Evolutionary conservation across 2,888 invertebrate species (phyloP).

Genomic region (Tuta absoluta): DNA sequence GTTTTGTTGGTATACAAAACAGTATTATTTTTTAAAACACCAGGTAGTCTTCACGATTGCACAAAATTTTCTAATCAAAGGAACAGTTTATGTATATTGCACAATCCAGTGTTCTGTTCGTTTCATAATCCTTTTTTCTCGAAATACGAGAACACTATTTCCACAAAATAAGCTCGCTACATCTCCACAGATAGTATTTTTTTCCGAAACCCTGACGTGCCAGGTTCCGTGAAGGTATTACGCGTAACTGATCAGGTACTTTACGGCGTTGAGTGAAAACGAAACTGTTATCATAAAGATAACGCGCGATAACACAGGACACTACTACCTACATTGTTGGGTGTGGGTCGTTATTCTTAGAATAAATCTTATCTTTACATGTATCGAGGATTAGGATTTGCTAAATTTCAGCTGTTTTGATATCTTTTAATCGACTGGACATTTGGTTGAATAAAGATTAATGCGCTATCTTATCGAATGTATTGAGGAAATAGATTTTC

Average conservation of each 20-base stretch:
- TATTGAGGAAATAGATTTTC: background rate
- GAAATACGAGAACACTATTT: background rate
- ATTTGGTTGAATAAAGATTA: background rate
- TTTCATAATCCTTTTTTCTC: background rate
- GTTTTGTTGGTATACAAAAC: too few species aligned
- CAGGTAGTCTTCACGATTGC: background rate
- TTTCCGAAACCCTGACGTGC: too few species aligned
- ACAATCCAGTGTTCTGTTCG: background rate
- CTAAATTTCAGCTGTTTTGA: background rate
- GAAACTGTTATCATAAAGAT: slow-evolving; percentile 18
- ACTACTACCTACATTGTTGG: background rate
- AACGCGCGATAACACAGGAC: slow-evolving; percentile 13
- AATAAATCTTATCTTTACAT: background rate
- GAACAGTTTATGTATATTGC: background rate
- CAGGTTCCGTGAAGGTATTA: background rate
- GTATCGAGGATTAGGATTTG: slow-evolving; percentile 5
- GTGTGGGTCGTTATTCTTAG: background rate
- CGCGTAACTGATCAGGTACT: slow-evolving; percentile 10
- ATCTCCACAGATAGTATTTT: background rate
- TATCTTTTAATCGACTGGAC: background rate
- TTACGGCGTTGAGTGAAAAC: slow-evolving; percentile 6
- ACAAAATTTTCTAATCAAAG: background rate
- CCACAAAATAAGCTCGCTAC: background rate
- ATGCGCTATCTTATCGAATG: background rate
- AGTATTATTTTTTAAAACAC: background rate